These are phyloP conservation scores for Antheraea assamensis DNA, from an alignment of 2,888 invertebrate species.

Conservation along the genomic window DNA sequence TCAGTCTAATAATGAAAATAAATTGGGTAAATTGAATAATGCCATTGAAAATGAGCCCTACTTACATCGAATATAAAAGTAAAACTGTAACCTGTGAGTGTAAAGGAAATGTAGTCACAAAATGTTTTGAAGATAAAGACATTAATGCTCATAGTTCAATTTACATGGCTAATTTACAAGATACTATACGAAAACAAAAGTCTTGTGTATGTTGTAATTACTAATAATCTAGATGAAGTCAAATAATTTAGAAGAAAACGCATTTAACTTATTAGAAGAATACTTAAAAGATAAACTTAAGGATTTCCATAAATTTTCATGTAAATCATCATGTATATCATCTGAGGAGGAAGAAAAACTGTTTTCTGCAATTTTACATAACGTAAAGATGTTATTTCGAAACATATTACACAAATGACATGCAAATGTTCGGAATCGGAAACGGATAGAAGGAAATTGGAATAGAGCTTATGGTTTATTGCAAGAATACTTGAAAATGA, in stretches of 20 bases:
- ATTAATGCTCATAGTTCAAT: background rate
- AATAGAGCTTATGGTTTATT: constrained; percentile 65
- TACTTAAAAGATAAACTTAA: constrained; percentile 61
- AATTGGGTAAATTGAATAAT: background rate
- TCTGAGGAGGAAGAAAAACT: constrained; percentile 57
- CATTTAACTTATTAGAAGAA: constrained; percentile 65
- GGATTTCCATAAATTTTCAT: constrained; percentile 50
- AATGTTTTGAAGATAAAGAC: background rate
- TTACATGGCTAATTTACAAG: constrained; percentile 1
- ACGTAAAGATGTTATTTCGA: constrained; percentile 64
- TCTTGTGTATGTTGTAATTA: constrained; percentile 58
- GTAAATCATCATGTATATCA: constrained; percentile 49
- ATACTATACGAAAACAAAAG: constrained; percentile 26
- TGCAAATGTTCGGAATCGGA: constrained; percentile 50
- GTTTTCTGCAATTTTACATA: constrained; percentile 52
- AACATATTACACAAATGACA: constrained; percentile 49
- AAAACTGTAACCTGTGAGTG: background rate
- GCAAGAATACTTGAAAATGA: constrained; percentile 71
- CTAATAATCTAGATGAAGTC: constrained; percentile 41
- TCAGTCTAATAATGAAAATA: background rate
- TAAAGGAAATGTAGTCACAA: background rate
- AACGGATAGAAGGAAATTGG: constrained; percentile 57
- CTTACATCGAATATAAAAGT: background rate
- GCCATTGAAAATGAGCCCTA: background rate
- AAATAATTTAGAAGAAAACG: constrained; percentile 65